Conservation (phyloP, 2,888 invertebrate genomes). For the Exephanes ischioxanthus region DNA sequence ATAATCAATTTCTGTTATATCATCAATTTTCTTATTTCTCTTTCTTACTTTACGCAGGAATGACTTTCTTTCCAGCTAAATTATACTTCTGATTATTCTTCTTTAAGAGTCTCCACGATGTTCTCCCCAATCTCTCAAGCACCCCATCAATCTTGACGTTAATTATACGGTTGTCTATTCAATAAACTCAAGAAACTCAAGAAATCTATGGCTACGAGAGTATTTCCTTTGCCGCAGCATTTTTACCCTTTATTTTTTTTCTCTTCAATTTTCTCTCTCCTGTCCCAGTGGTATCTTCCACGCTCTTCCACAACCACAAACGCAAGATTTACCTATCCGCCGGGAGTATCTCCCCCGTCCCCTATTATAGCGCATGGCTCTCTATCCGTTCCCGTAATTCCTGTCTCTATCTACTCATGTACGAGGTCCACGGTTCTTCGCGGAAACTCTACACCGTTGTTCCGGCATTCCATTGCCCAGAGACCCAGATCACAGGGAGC, state of each 20-base stretch:
- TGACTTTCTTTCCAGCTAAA: too few species aligned
- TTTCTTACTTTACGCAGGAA: too few species aligned
- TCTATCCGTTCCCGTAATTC: conserved; percentile 21
- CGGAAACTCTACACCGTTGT: conserved; percentile 52
- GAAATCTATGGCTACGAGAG: neutral
- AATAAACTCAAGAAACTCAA: neutral
- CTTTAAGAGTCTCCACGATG: too few species aligned
- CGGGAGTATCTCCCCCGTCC: conserved; percentile 18
- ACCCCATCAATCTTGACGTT: neutral
- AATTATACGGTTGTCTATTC: neutral
- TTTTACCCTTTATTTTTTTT: conserved; percentile 22
- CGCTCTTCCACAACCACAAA: conserved; percentile 19
- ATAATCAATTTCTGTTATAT: too few species aligned
- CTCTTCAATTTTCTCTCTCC: conserved; percentile 1
- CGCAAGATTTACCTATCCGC: conserved; percentile 46
- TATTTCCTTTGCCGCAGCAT: neutral
- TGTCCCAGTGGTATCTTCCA: neutral
- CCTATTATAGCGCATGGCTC: neutral
- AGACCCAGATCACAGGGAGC: neutral
- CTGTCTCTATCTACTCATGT: conserved; percentile 5
- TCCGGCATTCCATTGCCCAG: conserved; percentile 52
- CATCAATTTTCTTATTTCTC: too few species aligned
- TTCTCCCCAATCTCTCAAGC: too few species aligned
- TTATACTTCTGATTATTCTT: too few species aligned
- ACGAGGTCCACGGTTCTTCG: neutral